Evolutionary conservation across 2,888 invertebrate species (phyloP).

Genomic region (Agapetus fuscipes): DNA sequence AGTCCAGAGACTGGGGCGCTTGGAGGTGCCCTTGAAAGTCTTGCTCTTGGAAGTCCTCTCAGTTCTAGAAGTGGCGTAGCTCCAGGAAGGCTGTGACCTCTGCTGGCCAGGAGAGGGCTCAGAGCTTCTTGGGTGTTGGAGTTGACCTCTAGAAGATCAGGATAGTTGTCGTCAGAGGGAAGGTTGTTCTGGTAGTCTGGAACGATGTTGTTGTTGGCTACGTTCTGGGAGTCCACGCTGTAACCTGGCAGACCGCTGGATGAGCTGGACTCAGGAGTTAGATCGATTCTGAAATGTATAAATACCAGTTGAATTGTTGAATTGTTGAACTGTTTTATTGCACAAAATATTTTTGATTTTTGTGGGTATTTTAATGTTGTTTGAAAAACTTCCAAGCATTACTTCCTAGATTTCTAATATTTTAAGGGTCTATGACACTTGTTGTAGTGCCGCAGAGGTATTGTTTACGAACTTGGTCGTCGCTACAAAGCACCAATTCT

Average conservation of each 20-base stretch:
- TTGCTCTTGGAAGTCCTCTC: conserved; percentile 37
- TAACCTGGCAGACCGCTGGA: conserved; percentile 40
- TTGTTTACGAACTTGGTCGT: too few relatives aligned
- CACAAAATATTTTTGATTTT: too few relatives aligned
- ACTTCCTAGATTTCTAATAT: too few relatives aligned
- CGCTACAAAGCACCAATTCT: too few relatives aligned
- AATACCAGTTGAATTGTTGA: too few relatives aligned
- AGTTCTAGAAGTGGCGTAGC: conserved; percentile 55
- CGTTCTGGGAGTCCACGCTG: conserved; percentile 32
- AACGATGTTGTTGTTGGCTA: conserved; percentile 34
- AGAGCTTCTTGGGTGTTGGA: conserved; percentile 33
- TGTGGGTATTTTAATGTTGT: too few relatives aligned
- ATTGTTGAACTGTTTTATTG: too few relatives aligned
- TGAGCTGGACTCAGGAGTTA: conserved; percentile 46
- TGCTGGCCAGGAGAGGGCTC: too few relatives aligned
- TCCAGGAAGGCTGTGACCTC: conserved; percentile 53
- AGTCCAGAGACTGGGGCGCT: conserved; percentile 35
- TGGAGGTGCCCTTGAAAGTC: conserved; percentile 35
- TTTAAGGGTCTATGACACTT: too few relatives aligned
- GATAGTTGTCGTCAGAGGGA: conserved; percentile 46
- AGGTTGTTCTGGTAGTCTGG: conserved; percentile 37
- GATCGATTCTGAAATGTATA: conserved; percentile 33
- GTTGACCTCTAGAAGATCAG: conserved; percentile 42
- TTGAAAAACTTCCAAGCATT: too few relatives aligned
- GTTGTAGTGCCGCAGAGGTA: too few relatives aligned